Conservation (phyloP, 2,888 invertebrate species). For the Lepidochitona cinerea region DNA sequence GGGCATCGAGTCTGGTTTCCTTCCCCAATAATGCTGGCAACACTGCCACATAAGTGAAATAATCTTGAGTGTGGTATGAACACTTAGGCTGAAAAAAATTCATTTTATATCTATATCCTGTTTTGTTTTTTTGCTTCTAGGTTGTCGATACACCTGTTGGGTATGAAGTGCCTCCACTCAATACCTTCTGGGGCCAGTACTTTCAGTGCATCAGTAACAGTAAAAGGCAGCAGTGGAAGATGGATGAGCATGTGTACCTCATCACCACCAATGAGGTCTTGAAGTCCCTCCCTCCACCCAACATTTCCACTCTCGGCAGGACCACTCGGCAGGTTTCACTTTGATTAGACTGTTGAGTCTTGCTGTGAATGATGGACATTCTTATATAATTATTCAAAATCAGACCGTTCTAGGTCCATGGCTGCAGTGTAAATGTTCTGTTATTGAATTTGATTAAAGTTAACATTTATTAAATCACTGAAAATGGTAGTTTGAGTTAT, state of each 20-base stretch:
- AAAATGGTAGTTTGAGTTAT: neutral
- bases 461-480: neutral
- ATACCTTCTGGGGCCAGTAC: neutral
- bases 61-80: no score
- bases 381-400: no score
- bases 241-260: neutral
- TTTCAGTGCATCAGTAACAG: neutral
- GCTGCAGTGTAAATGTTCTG: no score
- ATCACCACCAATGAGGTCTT: neutral
- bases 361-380: no score
- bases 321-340: no score
- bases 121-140: neutral
- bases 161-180: neutral
- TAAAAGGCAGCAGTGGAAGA: neutral
- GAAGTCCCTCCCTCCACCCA: neutral
- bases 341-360: no score
- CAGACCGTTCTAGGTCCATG: no score
- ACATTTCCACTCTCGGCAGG: neutral
- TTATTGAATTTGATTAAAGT: neutral
- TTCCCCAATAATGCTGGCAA: no score
- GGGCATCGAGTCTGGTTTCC: no score
- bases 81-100: no score
- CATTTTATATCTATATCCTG: no score
- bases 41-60: no score
- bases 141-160: neutral